These are phyloP conservation scores for Deroptyus accipitrinus DNA, from an alignment of 2,113 vertebrate genomes.

Conservation along the genomic window DNA sequence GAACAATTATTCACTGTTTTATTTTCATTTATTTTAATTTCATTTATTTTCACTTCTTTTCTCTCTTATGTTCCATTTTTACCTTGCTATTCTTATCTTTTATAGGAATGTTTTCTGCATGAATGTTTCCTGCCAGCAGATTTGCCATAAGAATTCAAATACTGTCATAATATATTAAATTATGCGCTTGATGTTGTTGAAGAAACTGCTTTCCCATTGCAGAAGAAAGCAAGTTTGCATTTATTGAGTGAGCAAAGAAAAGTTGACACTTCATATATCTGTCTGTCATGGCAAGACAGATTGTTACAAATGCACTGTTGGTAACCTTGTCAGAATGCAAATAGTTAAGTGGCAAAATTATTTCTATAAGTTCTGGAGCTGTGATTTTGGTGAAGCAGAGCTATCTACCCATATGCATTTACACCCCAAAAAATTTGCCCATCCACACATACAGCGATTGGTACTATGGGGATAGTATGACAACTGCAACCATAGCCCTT, in stretches of 20 bases:
- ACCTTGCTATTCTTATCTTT: slow-evolving; percentile 35
- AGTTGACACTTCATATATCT: not conserved
- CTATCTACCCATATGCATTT: not conserved
- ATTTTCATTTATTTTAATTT: not conserved
- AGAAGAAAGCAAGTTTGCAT: slow-evolving; percentile 20
- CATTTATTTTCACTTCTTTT: not conserved
- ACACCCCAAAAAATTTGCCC: not conserved
- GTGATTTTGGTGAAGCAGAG: not conserved
- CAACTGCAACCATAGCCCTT: not conserved
- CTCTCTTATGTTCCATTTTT: not conserved
- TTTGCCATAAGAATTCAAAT: slow-evolving; percentile 8
- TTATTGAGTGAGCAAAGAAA: not conserved
- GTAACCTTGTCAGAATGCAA: not conserved
- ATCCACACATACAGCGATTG: not conserved
- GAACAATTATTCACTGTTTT: not conserved
- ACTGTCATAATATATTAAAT: slow-evolving; percentile 46
- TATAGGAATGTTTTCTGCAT: not conserved
- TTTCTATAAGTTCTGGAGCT: not conserved
- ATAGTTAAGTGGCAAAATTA: not conserved
- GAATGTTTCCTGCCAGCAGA: slow-evolving; percentile 19
- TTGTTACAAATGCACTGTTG: not conserved
- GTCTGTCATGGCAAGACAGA: not conserved
- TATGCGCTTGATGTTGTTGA: not conserved
- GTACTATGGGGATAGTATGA: not conserved
- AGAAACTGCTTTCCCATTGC: slow-evolving; percentile 13